Conservation (phyloP, 2,888 invertebrate species). For the Hirtodrosophila duncani region DNA sequence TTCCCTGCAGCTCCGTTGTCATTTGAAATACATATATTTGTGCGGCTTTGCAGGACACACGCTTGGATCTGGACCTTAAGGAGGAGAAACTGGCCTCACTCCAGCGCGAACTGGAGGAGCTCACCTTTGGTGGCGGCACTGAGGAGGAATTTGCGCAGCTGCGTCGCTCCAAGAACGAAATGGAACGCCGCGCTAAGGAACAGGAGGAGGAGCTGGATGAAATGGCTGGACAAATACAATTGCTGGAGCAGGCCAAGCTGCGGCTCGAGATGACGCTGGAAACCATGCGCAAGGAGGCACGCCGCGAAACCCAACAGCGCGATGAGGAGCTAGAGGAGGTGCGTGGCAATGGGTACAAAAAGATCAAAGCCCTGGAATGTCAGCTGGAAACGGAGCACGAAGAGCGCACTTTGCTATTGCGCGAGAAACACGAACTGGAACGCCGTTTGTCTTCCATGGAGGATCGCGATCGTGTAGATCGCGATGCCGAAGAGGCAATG, state of each 20-base stretch:
- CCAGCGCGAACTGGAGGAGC: conserved; percentile 90
- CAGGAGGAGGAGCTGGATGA: conserved; percentile 98
- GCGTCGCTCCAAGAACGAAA: conserved; percentile 90
- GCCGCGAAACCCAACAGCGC: conserved; percentile 91
- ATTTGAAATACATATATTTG: not conserved
- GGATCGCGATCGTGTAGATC: conserved; percentile 86
- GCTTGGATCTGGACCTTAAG: conserved; percentile 92
- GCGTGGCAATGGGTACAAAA: conserved; percentile 92
- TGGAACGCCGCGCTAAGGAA: conserved; percentile 90
- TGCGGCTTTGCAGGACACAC: conserved; percentile 83
- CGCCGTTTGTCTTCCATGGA: conserved; percentile 88
- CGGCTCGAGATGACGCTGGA: conserved; percentile 96
- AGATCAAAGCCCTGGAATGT: conserved; percentile 92
- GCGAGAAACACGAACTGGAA: conserved; percentile 95
- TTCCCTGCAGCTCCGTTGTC: conserved; percentile 1
- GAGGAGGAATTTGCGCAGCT: conserved; percentile 91
- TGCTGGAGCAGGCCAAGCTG: conserved; percentile 94
- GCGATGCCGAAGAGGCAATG: conserved; percentile 85
- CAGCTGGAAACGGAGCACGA: conserved; percentile 96
- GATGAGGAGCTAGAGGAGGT: conserved; percentile 97
- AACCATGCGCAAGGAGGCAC: conserved; percentile 92
- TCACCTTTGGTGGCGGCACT: conserved; percentile 87
- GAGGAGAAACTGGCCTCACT: conserved; percentile 90
- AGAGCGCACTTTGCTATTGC: conserved; percentile 89
- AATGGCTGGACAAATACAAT: conserved; percentile 91